phyloP scores from a whole-genome alignment of 2,113 vertebrate species.

The Nyctibius bracteatus region DNA sequence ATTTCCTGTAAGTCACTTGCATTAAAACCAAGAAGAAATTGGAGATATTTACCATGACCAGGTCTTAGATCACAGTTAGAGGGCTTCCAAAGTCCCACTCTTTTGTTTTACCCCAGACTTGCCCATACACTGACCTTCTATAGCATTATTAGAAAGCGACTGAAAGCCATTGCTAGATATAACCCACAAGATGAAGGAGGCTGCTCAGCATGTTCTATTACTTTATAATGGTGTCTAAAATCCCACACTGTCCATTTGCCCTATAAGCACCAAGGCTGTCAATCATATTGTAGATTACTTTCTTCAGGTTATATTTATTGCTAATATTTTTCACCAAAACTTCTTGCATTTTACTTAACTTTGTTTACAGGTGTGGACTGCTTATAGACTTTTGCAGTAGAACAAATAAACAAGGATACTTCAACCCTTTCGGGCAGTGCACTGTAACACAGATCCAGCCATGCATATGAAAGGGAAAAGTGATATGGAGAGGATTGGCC shows the following conservation, averaged over 20 bases:
- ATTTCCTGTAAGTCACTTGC: not conserved
- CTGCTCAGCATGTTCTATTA: not conserved
- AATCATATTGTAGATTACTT: not conserved
- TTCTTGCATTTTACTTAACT: not conserved
- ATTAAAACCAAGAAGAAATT: not conserved
- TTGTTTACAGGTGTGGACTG: not conserved
- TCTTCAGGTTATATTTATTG: not conserved
- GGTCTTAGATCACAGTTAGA: not conserved
- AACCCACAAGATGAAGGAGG: not conserved
- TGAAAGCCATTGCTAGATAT: not conserved
- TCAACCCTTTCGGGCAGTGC: not conserved
- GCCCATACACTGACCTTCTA: not conserved
- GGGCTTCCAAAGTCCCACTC: not conserved
- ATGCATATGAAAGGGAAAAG: constrained; percentile 79
- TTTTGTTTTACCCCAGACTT: not conserved
- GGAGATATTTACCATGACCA: not conserved
- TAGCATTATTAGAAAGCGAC: not conserved
- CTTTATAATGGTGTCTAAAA: no score
- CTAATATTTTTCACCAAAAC: not conserved
- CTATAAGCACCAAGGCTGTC: not conserved
- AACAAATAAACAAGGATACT: not conserved
- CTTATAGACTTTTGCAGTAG: not conserved
- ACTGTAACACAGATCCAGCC: not conserved
- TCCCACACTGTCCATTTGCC: not conserved
- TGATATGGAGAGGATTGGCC: constrained; percentile 86